phyloP scores from a whole-genome alignment of 1,140 invertebrate genomes.

The Atta cephalotes region DNA sequence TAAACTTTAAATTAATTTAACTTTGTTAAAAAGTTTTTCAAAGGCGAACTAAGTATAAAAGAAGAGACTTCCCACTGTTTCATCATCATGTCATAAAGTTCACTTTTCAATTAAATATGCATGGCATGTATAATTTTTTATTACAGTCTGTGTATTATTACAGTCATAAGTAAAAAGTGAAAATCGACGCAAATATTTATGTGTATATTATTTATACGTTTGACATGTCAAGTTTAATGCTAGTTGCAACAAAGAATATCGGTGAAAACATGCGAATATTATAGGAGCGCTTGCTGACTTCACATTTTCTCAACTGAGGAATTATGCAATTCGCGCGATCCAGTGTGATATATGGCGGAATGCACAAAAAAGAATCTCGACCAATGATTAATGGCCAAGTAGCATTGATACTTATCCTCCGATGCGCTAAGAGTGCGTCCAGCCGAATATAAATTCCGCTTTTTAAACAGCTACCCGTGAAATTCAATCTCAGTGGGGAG shows the following conservation, averaged over 20 bases:
- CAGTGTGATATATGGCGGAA: conserved; percentile 32
- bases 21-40: neutral
- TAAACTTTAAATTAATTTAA: conserved; percentile 7
- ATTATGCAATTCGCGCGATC: conserved; percentile 67
- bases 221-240: conserved; percentile 27
- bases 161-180: neutral
- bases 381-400: conserved; percentile 66
- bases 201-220: neutral
- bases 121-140: neutral
- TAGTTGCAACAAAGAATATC: conserved; percentile 23
- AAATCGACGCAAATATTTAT: neutral
- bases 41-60: neutral
- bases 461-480: conserved; percentile 40
- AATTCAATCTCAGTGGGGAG: conserved; percentile 41
- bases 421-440: conserved; percentile 3
- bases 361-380: conserved; percentile 48
- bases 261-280: neutral
- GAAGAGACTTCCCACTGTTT: neutral
- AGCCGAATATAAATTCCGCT: conserved; percentile 67
- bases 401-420: conserved; percentile 62
- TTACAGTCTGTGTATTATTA: neutral
- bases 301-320: conserved; percentile 62
- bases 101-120: neutral
- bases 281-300: conserved; percentile 32
- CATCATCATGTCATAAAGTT: neutral